phyloP scores from a whole-genome alignment of 2,113 vertebrate species.

The Varanus komodoensis region DNA sequence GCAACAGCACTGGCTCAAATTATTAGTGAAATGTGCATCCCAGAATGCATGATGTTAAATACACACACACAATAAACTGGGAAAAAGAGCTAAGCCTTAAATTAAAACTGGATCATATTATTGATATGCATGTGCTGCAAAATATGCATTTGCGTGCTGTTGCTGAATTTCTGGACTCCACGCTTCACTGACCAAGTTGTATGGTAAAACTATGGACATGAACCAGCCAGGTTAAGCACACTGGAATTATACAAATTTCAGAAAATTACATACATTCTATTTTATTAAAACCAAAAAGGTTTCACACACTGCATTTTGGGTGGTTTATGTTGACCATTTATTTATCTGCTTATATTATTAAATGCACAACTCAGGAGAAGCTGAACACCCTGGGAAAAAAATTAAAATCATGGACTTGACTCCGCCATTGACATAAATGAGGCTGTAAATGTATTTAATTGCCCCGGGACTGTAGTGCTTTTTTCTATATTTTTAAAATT shows the following conservation, averaged over 20 bases:
- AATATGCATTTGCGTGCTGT: slow-evolving; percentile 8
- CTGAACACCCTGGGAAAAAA: background rate
- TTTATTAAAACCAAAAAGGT: background rate
- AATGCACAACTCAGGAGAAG: background rate
- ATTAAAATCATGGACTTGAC: background rate
- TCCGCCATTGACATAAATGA: background rate
- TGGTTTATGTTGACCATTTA: background rate
- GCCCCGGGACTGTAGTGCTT: background rate
- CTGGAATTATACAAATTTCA: background rate
- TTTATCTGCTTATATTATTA: background rate
- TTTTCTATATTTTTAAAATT: slow-evolving; percentile 10
- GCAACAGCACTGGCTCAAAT: slow-evolving; percentile 7
- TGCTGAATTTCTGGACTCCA: background rate
- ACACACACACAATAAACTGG: background rate
- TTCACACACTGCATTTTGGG: background rate
- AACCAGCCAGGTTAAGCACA: background rate
- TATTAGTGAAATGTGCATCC: slow-evolving; percentile 16
- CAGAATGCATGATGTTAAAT: background rate
- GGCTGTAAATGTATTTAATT: background rate
- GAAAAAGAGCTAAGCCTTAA: slow-evolving; percentile 11
- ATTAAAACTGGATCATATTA: slow-evolving; percentile 42
- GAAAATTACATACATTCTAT: background rate
- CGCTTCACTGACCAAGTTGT: slow-evolving; percentile 35
- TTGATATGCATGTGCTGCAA: background rate
- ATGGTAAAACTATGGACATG: slow-evolving; percentile 43